A percentile compares a stretch with the other conserved stretches of the same genome.
phyloP scores from a whole-genome alignment of 2,797 vertebrate species.

The Podargus strigoides region DNA sequence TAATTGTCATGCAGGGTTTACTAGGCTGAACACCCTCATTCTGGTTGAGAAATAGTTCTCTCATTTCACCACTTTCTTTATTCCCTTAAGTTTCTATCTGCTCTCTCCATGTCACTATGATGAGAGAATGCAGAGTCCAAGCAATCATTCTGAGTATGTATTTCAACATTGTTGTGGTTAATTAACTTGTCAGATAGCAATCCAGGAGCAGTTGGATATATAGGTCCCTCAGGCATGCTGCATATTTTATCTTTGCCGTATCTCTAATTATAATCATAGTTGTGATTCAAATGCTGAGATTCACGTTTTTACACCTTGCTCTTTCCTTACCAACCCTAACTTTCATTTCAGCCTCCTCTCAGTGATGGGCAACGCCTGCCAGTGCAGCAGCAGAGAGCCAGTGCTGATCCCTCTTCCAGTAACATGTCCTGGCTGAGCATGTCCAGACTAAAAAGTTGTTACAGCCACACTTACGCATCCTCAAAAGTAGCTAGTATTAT shows the following conservation, averaged over 20 bases:
- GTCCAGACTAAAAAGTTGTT: background rate
- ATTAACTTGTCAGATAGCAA: conserved; percentile 26
- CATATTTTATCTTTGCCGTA: background rate
- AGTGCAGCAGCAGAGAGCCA: background rate
- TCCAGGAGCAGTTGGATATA: background rate
- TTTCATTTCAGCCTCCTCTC: background rate
- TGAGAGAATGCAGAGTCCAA: background rate
- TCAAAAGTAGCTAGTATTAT: background rate
- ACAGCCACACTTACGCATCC: background rate
- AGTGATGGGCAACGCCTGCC: background rate
- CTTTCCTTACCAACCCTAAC: background rate
- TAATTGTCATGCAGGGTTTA: background rate
- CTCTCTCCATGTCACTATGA: background rate
- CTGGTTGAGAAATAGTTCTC: background rate
- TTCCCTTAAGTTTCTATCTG: background rate
- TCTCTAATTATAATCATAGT: background rate
- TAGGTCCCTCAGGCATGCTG: background rate
- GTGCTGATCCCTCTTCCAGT: background rate
- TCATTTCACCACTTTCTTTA: background rate
- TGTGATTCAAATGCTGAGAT: background rate
- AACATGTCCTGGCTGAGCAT: background rate
- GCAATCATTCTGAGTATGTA: background rate
- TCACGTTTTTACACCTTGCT: background rate
- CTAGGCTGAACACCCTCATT: background rate
- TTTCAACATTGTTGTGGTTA: background rate